Percentiles rank a stretch among this genome's conserved stretches.
These are phyloP conservation scores for Encarsia formosa DNA, from an alignment of 2,888 invertebrate species.

Conservation along the genomic window DNA sequence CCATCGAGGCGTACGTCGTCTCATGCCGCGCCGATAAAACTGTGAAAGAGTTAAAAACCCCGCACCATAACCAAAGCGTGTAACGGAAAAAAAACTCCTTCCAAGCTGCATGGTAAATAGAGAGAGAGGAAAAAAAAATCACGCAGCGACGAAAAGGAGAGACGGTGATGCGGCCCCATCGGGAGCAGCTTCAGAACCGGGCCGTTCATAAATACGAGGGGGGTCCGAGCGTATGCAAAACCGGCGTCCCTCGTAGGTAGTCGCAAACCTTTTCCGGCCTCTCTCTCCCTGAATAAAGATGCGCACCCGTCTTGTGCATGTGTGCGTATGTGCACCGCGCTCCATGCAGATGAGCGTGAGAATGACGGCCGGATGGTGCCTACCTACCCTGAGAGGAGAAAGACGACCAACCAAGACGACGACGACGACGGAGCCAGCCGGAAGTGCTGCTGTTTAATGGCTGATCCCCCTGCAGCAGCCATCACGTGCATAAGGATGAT, in stretches of 20 bases:
- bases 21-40: constrained; percentile 13
- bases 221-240: constrained; percentile 47
- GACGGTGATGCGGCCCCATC: constrained; percentile 37
- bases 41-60: background rate
- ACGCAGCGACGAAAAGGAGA: constrained; percentile 8
- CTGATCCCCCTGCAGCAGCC: background rate
- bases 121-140: constrained; percentile 1
- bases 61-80: background rate
- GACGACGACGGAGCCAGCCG: constrained; percentile 29
- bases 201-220: constrained; percentile 33
- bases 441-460: constrained; percentile 30
- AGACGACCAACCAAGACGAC: too few species aligned
- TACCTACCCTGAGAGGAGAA: too few species aligned
- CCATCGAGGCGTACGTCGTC: constrained; percentile 5
- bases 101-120: constrained; percentile 3
- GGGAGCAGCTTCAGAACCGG: constrained; percentile 36
- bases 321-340: constrained; percentile 34
- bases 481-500: too few species aligned
- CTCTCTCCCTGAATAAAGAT: constrained; percentile 43
- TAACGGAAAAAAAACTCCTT: constrained; percentile 5
- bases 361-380: constrained; percentile 45
- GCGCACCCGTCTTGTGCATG: constrained; percentile 17
- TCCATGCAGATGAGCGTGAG: constrained; percentile 50
- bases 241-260: constrained; percentile 26
- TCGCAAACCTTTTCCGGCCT: constrained; percentile 42